Base-by-base conservation (phyloP, 2,888 invertebrate species). In the Epistrophe eligans region DNA sequence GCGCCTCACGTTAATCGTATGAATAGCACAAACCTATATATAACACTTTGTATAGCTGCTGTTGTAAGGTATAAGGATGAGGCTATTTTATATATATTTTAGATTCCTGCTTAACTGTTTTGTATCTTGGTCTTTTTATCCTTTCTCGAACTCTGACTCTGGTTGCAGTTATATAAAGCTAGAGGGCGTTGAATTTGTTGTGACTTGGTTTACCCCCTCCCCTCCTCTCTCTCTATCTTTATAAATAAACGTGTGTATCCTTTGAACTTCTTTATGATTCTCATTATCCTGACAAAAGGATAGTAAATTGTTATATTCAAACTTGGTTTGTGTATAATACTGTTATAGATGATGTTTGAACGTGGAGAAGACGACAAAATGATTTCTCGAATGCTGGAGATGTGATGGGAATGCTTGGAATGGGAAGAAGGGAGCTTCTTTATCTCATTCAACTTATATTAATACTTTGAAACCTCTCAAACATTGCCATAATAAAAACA, bases 1-100 rank as follows among this genome's bases (percentile, higher is more conserved):
- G 92, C 93, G 91, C 91, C 92, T 91, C 92, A 92, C 92, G 92
- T 92, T 92, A 92, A 92, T 92, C 92, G 92, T 92, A 91, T 91
- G 91, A 90, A 90, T 79, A 87, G 76, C 87, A 24, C 24, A 72
- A 50, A 87, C 58, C 71, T 76, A 35, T 40, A 38, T 13, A 19
- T 40, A 9, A n/a, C n/a, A n/a, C n/a, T n/a, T n/a, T 60, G 19
- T 40, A 38, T 38, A 60, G 62, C 73, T 32, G 24, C 35, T 60
- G 66, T 66, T 5, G 11, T 45, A 67, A 62, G 57, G 9, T 38
- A n/a, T 45, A 67, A 62, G 57, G 40, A 45, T 60, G 67, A 8
- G 73, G 73, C 64, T 79, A 66, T 80, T 80, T 77, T 77, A 79
- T 77, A 80, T 55, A 81, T 88, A 66, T 55, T 80, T 73, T 62